phyloP scores from a whole-genome alignment of 2,797 vertebrate genomes.

The Acanthornis magna region DNA sequence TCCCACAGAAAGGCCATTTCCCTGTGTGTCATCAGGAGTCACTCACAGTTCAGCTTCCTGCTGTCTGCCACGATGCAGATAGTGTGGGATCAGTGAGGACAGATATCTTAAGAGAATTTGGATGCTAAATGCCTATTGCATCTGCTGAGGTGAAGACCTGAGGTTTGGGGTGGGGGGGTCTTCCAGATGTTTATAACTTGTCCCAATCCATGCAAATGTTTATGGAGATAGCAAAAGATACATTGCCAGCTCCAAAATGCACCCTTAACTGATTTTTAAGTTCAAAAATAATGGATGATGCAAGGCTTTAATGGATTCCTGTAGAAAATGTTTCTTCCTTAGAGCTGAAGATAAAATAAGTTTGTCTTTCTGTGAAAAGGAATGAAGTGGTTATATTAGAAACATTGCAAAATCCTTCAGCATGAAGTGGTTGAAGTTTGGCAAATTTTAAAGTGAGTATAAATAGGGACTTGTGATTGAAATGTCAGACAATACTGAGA shows the following conservation, averaged over 20 bases:
- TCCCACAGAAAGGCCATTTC: background rate
- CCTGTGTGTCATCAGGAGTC: background rate
- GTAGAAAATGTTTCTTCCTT: background rate
- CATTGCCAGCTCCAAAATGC: background rate
- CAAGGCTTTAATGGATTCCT: background rate
- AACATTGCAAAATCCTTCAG: background rate
- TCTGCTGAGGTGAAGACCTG: background rate
- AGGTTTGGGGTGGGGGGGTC: background rate
- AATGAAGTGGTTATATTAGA: background rate
- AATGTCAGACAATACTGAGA: background rate
- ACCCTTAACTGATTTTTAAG: background rate
- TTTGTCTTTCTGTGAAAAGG: background rate
- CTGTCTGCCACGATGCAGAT: background rate
- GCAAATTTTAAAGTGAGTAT: background rate
- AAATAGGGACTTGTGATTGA: constrained; percentile 1
- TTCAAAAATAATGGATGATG: background rate
- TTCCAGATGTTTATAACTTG: background rate
- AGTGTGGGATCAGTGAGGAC: background rate
- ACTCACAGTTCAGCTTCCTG: background rate
- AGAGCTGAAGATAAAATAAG: background rate
- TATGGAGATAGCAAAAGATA: background rate
- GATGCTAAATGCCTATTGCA: background rate
- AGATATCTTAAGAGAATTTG: background rate
- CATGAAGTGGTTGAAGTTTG: background rate
- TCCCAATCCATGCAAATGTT: background rate